These are phyloP conservation scores for Trididemnum nubilum DNA, from an alignment of 23 tunicate genomes.

Conservation along the genomic window DNA sequence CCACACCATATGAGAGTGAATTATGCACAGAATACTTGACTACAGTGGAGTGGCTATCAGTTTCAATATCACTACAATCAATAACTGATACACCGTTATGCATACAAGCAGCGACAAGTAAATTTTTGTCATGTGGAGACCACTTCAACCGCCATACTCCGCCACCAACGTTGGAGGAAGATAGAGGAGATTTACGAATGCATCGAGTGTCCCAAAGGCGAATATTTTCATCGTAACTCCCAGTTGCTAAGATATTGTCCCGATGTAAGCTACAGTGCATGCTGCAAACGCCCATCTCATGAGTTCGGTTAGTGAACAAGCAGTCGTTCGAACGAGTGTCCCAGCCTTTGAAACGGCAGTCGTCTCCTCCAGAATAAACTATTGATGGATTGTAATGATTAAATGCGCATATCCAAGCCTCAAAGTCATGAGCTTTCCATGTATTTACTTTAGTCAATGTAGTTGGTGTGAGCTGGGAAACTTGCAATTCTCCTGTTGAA, in stretches of 20 bases:
- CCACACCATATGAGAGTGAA: conserved; percentile 80
- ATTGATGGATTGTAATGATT: conserved; percentile 33
- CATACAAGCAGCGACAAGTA: conserved; percentile 74
- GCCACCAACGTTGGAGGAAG: conserved; percentile 49
- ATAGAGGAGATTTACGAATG: conserved; percentile 53
- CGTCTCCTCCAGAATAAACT: conserved; percentile 87
- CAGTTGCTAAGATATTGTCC: conserved; percentile 59
- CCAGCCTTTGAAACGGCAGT: conserved; percentile 78
- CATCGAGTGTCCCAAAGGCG: conserved; percentile 83
- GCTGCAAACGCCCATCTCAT: conserved; percentile 94
- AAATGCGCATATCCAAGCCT: conserved; percentile 74
- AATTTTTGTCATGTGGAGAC: conserved; percentile 26
- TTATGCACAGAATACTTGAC: conserved; percentile 32
- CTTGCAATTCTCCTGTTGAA: conserved; percentile 54
- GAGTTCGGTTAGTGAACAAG: conserved; percentile 50
- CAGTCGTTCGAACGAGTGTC: conserved; percentile 39
- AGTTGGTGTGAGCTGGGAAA: neutral
- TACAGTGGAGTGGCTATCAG: neutral
- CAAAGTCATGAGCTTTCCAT: conserved; percentile 72
- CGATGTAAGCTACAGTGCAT: conserved; percentile 51
- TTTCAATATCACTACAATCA: conserved; percentile 3
- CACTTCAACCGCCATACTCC: conserved; percentile 98
- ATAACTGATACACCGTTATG: conserved; percentile 66
- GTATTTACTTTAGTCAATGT: neutral
- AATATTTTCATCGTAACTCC: conserved; percentile 84